Conservation (phyloP, 2,113 vertebrate genomes). For the Petaurus breviceps region DNA sequence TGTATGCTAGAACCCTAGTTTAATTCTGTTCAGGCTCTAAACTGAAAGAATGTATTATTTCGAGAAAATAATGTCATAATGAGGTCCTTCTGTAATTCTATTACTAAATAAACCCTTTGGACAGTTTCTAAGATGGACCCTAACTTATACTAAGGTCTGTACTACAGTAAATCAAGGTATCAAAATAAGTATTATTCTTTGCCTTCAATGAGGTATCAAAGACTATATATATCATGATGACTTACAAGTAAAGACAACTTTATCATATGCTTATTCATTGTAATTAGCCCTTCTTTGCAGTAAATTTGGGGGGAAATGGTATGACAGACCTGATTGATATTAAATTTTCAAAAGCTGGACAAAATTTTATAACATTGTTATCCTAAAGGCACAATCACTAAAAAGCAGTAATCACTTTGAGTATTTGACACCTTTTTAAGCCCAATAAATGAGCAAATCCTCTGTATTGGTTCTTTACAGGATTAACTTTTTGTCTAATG, state of each 20-base stretch:
- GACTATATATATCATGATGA: not conserved
- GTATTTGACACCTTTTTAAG: not conserved
- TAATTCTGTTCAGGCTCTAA: not conserved
- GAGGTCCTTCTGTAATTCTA: not conserved
- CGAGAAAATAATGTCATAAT: not conserved
- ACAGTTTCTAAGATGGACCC: fast-evolving
- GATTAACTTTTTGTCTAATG: not conserved
- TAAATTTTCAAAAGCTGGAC: not conserved
- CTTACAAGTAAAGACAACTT: not conserved
- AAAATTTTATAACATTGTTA: not conserved
- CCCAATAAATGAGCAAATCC: not conserved
- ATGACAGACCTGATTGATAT: not conserved
- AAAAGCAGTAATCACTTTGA: not conserved
- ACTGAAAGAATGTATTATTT: not conserved
- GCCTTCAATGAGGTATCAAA: not conserved
- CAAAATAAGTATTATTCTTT: fast-evolving
- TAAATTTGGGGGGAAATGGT: not conserved
- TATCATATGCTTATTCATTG: not conserved
- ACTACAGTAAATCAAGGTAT: not conserved
- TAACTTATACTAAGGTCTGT: fast-evolving
- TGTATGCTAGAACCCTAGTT: not conserved
- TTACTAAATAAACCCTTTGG: not conserved
- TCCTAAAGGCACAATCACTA: not conserved
- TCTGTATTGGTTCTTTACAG: fast-evolving
- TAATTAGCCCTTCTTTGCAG: not conserved